Percentiles rank a stretch among this genome's conserved stretches.
These are phyloP conservation scores for Nesoenas mayeri DNA, from an alignment of 2,113 vertebrate genomes.

Conservation along the genomic window DNA sequence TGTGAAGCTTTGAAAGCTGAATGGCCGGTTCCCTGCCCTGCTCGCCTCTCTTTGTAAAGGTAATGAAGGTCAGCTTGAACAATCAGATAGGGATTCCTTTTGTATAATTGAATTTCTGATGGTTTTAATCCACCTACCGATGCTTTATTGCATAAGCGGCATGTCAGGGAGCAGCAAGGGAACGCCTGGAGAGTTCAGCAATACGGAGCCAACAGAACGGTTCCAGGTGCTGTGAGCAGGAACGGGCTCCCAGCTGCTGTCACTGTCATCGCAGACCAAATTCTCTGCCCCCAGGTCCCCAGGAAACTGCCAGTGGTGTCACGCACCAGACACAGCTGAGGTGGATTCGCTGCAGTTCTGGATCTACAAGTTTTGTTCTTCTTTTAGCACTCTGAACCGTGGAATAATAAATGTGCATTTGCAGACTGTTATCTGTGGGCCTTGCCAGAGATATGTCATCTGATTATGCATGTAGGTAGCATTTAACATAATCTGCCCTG, in stretches of 20 bases:
- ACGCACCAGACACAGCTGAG: not conserved
- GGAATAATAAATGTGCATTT: not conserved
- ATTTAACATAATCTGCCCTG: slow-evolving; percentile 64
- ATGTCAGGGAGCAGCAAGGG: not conserved
- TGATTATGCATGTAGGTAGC: slow-evolving; percentile 27
- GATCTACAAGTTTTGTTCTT: not conserved
- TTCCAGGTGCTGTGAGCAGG: not conserved
- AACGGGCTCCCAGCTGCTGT: not conserved
- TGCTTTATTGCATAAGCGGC: not conserved
- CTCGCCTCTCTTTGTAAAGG: not conserved
- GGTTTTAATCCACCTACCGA: not conserved
- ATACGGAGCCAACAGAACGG: not conserved
- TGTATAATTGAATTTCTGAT: not conserved
- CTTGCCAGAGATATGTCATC: slow-evolving; percentile 37
- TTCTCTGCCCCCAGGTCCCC: not conserved
- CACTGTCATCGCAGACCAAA: not conserved
- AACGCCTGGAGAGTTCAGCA: not conserved
- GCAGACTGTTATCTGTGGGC: slow-evolving; percentile 31
- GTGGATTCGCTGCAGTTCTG: not conserved
- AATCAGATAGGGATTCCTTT: not conserved
- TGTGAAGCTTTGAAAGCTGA: not conserved
- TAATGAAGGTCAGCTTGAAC: not conserved
- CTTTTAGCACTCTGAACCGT: not conserved
- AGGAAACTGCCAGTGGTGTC: rapidly evolving
- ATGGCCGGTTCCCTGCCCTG: not conserved